A percentile compares a stretch with the other conserved stretches of the same genome.
These are phyloP conservation scores for Myoxocephalus aenaeus DNA, from an alignment of 2,797 vertebrate species.

Conservation along the genomic window DNA sequence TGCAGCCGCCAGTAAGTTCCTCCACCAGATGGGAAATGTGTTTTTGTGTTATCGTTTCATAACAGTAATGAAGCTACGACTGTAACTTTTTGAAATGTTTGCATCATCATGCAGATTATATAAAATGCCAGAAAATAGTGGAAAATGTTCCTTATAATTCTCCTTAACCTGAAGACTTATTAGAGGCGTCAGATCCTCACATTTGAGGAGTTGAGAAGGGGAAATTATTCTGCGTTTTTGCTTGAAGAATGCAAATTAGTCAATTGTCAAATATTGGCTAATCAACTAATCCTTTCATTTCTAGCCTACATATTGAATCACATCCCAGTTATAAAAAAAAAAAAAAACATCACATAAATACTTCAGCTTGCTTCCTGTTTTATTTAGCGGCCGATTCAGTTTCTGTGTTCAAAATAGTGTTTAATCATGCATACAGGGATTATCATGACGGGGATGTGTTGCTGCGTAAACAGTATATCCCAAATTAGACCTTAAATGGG, in stretches of 20 bases:
- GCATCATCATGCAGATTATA: neutral
- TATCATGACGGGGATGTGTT: slow-evolving; percentile 50
- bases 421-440: slow-evolving; percentile 64
- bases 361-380: neutral
- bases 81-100: neutral
- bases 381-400: slow-evolving; percentile 15
- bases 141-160: neutral
- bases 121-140: neutral
- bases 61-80: neutral
- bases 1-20: slow-evolving; percentile 85
- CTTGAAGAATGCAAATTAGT: neutral
- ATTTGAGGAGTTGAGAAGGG: neutral
- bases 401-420: slow-evolving; percentile 52
- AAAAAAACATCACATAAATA: slow-evolving; percentile 4
- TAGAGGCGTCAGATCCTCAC: neutral
- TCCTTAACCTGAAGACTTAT: neutral
- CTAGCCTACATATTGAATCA: neutral
- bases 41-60: neutral
- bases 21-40: neutral
- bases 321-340: slow-evolving; percentile 8
- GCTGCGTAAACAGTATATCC: slow-evolving; percentile 51
- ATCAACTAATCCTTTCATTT: neutral
- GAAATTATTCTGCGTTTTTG: neutral
- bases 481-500: slow-evolving; percentile 66
- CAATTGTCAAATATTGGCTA: neutral